These are phyloP conservation scores for Drosophila merina DNA, from an alignment of 2,888 invertebrate species.

Conservation along the genomic window DNA sequence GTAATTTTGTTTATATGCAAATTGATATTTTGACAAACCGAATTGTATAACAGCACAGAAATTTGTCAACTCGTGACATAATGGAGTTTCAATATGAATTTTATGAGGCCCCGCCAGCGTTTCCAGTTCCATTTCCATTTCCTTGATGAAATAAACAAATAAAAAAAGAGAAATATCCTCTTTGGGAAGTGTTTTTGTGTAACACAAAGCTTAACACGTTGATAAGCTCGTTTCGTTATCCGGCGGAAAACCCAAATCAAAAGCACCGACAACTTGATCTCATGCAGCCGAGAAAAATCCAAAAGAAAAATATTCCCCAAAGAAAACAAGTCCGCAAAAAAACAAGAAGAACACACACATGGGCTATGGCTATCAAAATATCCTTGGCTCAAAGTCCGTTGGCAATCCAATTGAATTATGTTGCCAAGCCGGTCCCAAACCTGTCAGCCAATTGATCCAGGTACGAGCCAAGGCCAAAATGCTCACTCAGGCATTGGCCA, in stretches of 20 bases:
- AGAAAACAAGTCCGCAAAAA: neutral
- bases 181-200: neutral
- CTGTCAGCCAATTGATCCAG: slow-evolving; percentile 66
- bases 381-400: slow-evolving; percentile 44
- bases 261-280: slow-evolving; percentile 62
- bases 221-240: slow-evolving; percentile 45
- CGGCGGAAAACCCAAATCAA: slow-evolving; percentile 52
- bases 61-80: slow-evolving; percentile 35
- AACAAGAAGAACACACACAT: slow-evolving; percentile 12
- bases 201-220: slow-evolving; percentile 37
- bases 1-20: slow-evolving; percentile 30
- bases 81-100: slow-evolving; percentile 34
- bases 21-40: slow-evolving; percentile 51
- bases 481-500: slow-evolving; percentile 14
- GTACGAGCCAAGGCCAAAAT: slow-evolving; percentile 11
- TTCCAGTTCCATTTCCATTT: slow-evolving; percentile 4
- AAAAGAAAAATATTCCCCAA: slow-evolving; percentile 20
- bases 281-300: slow-evolving; percentile 23
- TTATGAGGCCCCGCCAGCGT: slow-evolving; percentile 17
- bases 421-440: slow-evolving; percentile 53
- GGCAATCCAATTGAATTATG: slow-evolving; percentile 74
- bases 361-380: slow-evolving; percentile 53
- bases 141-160: slow-evolving; percentile 4
- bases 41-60: neutral
- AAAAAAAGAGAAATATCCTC: slow-evolving; percentile 17